Conservation (phyloP, 2,797 vertebrate genomes). For the Melanitta fusca region DNA sequence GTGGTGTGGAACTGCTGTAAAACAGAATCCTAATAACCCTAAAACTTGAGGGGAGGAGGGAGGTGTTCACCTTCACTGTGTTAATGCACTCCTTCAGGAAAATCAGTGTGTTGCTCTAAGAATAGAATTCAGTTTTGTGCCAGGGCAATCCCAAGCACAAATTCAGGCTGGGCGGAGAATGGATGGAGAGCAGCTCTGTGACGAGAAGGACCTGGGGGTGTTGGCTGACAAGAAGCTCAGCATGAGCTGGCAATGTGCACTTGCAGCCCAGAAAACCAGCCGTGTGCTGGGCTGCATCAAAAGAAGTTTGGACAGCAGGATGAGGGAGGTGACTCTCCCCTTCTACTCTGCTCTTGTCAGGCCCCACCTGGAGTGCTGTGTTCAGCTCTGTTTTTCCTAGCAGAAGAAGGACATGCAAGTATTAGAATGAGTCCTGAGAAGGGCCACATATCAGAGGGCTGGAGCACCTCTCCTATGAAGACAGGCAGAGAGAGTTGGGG, state of each 20-base stretch:
- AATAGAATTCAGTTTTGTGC: background rate
- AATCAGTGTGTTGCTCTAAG: too few species aligned
- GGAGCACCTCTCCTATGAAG: background rate
- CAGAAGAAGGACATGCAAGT: background rate
- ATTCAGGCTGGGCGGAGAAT: too few species aligned
- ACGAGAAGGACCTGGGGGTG: background rate
- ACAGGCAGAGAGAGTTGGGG: background rate
- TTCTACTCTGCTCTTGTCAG: background rate
- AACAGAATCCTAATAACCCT: background rate
- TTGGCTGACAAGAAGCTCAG: background rate
- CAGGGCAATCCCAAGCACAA: background rate
- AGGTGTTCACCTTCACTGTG: too few species aligned
- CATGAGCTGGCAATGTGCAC: background rate
- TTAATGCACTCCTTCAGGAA: too few species aligned
- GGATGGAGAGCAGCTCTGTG: background rate
- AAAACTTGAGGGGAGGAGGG: background rate
- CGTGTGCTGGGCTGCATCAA: background rate
- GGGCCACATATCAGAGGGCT: background rate
- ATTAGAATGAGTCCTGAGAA: background rate
- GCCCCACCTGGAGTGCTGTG: background rate
- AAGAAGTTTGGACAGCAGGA: background rate
- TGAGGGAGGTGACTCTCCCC: background rate
- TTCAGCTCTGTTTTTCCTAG: background rate
- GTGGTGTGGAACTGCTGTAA: background rate
- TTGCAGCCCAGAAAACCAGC: background rate